Evolutionary conservation across 2,888 invertebrate species (phyloP), one percentile per base, ranked within the genome.

Genomic region (Dryobota labecula): DNA sequence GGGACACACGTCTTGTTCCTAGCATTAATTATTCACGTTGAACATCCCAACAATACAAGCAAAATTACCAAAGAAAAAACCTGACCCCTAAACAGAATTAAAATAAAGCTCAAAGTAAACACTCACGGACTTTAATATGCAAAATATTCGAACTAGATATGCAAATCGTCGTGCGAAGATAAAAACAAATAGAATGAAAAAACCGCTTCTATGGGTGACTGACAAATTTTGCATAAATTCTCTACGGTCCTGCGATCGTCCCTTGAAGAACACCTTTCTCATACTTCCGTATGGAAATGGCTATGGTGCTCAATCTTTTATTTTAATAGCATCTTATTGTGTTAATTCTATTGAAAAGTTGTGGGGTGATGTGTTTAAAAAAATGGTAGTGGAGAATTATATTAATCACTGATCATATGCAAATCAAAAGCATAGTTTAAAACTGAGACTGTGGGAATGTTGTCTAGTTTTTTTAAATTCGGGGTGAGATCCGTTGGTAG

Each of bases 251-350:
- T 77, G 90, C 80, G 67, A 74, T 78, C 76, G 89, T 88, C 88
- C 94, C 94, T 90, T 94, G 93, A 71, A 88, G 90, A 75, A 90
- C 91, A 84, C 91, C 86, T 80, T 95, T 95, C 94, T 94, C 95
- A 95, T 93, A 94, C 87, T 91, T 90, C 87, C 86, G 91, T 94
- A 95, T 96, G 96, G 94, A 95, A 95, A 95, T 95, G 83, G 79
- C 75, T 86, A 88, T 92, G 92, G 90, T 91, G 90, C 92, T 91
- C 93, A 93, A 95, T 96, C 96, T 94, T 96, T 96, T 96, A 95
- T 96, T 96, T 96, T 96, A 96, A 96, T 95, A 89, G 90, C 92
- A 93, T 94, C 94, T 90, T 93, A 93, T 96, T 96, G 94, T 95
- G 91, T 91, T 92, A 90, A 89, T 90, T 91, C 93, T 89, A 90